Conservation (phyloP, 2,888 invertebrate genomes). For the Philonicus albiceps region DNA sequence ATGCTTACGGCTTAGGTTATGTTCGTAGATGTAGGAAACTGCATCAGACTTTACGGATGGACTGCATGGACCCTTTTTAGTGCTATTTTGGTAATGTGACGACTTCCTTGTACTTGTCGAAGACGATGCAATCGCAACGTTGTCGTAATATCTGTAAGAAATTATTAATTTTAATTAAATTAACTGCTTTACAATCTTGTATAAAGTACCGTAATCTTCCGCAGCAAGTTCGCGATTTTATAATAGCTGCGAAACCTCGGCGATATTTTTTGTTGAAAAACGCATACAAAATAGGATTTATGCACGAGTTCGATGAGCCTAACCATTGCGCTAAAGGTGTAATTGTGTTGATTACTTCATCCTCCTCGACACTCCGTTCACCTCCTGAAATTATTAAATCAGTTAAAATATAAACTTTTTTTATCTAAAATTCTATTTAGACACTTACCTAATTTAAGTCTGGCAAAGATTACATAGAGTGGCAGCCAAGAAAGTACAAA, state of each 20-base stretch:
- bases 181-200: not conserved
- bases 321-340: conserved; percentile 92
- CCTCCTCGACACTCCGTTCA: conserved; percentile 76
- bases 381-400: conserved; percentile 52
- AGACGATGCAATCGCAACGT: conserved; percentile 84
- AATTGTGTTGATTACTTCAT: conserved; percentile 79
- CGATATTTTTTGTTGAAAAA: conserved; percentile 95
- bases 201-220: conserved; percentile 71
- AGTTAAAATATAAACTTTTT: conserved; percentile 35
- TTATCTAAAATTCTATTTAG: not conserved
- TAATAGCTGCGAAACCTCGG: conserved; percentile 86
- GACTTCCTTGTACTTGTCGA: conserved; percentile 86
- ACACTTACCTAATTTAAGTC: conserved; percentile 82
- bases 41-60: conserved; percentile 65
- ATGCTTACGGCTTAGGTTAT: conserved; percentile 58
- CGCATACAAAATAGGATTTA: conserved; percentile 93
- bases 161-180: not conserved
- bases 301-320: conserved; percentile 93
- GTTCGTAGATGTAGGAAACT: conserved; percentile 68
- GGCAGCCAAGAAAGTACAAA: conserved; percentile 95
- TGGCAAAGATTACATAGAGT: conserved; percentile 86
- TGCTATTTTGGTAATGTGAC: conserved; percentile 78
- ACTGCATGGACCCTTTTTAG: conserved; percentile 66
- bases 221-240: conserved; percentile 86
- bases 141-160: conserved; percentile 74